Conservation (phyloP, 92 coral and sea anemone species). For the Umimayanthus chanpuru region DNA sequence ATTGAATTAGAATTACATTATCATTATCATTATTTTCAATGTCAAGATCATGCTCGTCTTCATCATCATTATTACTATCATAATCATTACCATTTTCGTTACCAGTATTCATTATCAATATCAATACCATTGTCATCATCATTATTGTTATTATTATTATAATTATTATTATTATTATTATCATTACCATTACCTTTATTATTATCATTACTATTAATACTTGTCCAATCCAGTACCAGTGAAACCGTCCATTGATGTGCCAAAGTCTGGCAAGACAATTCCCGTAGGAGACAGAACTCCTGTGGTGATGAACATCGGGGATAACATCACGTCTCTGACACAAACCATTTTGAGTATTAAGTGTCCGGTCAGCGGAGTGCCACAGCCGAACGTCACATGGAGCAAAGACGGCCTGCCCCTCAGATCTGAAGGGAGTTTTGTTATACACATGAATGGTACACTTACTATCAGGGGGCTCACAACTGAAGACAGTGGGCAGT, state of each 20-base stretch:
- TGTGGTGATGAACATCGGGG: slow-evolving; percentile 31
- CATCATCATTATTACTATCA: too few species aligned
- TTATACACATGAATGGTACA: slow-evolving; percentile 4
- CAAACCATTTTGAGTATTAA: slow-evolving; percentile 41
- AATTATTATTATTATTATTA: too few species aligned
- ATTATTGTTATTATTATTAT: too few species aligned
- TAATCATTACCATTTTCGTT: too few species aligned
- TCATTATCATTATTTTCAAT: too few species aligned
- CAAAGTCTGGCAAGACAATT: background rate
- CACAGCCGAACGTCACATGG: slow-evolving; percentile 50
- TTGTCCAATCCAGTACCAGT: background rate
- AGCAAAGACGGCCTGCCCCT: slow-evolving; percentile 42
- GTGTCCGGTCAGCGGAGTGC: slow-evolving; percentile 54
- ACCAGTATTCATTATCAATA: too few species aligned
- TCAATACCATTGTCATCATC: too few species aligned
- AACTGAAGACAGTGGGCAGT: slow-evolving; percentile 35
- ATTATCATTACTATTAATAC: too few species aligned
- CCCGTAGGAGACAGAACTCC: slow-evolving; percentile 47
- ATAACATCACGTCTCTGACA: slow-evolving; percentile 47
- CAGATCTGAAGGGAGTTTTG: background rate
- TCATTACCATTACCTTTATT: too few species aligned
- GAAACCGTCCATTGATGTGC: slow-evolving; percentile 26
- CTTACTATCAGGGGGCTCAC: slow-evolving; percentile 32
- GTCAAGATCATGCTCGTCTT: too few species aligned
- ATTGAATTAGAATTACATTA: background rate